Base-by-base conservation (phyloP, 1,140 invertebrate species). In the Heliothis subflexa region DNA sequence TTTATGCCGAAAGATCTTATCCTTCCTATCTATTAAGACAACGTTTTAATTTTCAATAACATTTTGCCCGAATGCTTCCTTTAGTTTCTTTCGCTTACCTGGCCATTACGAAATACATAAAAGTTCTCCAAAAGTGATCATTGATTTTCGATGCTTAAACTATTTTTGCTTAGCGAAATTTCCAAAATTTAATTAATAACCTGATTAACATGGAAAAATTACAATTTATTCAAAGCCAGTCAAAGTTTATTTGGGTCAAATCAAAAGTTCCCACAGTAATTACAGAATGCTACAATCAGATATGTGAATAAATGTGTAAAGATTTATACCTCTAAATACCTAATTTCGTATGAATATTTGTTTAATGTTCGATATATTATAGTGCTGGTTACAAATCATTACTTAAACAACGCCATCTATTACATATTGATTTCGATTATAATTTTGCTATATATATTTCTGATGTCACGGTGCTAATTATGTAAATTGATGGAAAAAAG, bases 401-500 rank as follows among this genome's bases (percentile, higher is more conserved):
- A 18, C 72, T 33, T 61, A 54, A 71, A 71, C 59, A 64, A 75
- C 49, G 57, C 49, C 70, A 33, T 49, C 55, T 50, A 64, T 66
- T 73, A 49, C 47, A 55, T 80, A 80, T 80, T 84, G 80, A 78
- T 84, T 79, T 81, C 21, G 73, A 59, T 77, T 72, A 62, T 73
- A 79, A 73, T 66, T 50, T 72, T 76, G 75, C 70, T 78, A 75
- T 77, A 71, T 80, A 82, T 72, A 79, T 82, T 61, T 81, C 70
- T 57, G 70, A 77, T 84, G 80, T 85, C 83, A 82, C 75, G 62
- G 81, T 80, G 75, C 64, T 84, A 82, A 87, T 87, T 86, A 88
- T 88, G 89, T 88, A 86, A 90, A 90, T 89, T 59, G 71, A 84
- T 82, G 47, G 59, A 76, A 71, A 57, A 81, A 81, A 86, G 85